phyloP scores from a whole-genome alignment of 2,797 vertebrate species.

The Hapalemur alaotrensis region DNA sequence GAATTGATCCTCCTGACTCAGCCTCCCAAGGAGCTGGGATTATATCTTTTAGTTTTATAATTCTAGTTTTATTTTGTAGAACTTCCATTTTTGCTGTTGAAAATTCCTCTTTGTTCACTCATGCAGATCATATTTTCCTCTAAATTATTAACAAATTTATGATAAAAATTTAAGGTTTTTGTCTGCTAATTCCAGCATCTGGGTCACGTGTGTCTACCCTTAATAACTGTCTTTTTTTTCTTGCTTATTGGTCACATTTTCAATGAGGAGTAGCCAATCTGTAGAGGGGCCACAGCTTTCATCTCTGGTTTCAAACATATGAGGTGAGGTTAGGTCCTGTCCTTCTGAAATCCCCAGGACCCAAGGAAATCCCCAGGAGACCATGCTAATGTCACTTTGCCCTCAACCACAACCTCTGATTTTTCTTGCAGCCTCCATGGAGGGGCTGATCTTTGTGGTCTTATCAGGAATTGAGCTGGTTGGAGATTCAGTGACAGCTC shows the following conservation, averaged over 20 bases:
- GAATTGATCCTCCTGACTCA: no score
- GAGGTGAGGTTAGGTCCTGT: background rate
- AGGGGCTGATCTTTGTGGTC: background rate
- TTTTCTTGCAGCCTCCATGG: background rate
- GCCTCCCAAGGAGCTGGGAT: no score
- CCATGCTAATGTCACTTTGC: background rate
- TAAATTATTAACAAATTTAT: background rate
- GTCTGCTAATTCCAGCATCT: background rate
- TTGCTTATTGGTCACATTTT: background rate
- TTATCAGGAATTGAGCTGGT: background rate
- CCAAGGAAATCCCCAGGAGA: background rate
- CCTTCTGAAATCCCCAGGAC: background rate
- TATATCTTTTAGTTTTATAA: background rate
- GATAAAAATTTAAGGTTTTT: background rate
- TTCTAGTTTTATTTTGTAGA: background rate
- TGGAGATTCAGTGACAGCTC: background rate
- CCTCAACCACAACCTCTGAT: background rate
- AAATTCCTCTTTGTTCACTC: background rate
- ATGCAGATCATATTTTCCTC: background rate
- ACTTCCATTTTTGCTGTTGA: background rate
- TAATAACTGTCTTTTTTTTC: background rate
- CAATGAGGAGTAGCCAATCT: background rate
- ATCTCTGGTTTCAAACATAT: background rate
- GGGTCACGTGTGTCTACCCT: background rate
- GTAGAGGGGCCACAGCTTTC: background rate